Evolutionary conservation across 2,797 vertebrate species (phyloP).

Genomic region (Chromis chromis): DNA sequence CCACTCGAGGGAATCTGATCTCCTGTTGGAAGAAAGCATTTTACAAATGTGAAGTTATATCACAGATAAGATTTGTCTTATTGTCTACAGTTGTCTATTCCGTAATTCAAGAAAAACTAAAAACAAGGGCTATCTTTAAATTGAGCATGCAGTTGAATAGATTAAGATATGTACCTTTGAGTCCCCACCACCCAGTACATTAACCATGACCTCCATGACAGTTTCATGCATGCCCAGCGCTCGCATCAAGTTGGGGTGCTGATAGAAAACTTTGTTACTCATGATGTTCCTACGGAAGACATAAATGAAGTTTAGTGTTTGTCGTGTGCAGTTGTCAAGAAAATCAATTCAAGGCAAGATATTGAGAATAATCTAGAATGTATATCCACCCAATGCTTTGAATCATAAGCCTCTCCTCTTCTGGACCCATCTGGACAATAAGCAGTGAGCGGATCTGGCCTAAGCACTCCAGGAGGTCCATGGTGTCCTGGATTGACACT

Average conservation of each 20-base stretch:
- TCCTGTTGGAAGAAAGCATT: conserved; percentile 81
- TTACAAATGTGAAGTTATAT: conserved; percentile 1
- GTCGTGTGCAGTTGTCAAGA: not conserved
- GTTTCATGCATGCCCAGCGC: conserved; percentile 97
- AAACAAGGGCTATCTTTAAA: not conserved
- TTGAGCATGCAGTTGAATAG: not conserved
- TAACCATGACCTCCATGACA: conserved; percentile 98
- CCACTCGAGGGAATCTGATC: conserved; percentile 95
- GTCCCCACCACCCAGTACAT: conserved; percentile 93
- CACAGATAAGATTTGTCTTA: not conserved
- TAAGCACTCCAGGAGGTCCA: conserved; percentile 92
- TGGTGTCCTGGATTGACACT: conserved; percentile 91
- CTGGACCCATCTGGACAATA: conserved; percentile 97
- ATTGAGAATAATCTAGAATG: not conserved
- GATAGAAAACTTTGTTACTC: conserved; percentile 97
- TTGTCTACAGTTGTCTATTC: not conserved
- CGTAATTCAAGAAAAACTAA: not conserved
- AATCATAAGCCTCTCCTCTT: conserved; percentile 97
- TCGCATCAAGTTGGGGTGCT: conserved; percentile 96
- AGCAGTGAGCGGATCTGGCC: conserved; percentile 96
- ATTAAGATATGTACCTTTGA: conserved; percentile 86
- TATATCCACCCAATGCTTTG: conserved; percentile 93
- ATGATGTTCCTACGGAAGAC: conserved; percentile 90
- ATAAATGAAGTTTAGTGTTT: not conserved
- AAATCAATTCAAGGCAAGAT: not conserved